Base-by-base conservation (phyloP, 2,888 invertebrate genomes). In the Mimas tiliae region DNA sequence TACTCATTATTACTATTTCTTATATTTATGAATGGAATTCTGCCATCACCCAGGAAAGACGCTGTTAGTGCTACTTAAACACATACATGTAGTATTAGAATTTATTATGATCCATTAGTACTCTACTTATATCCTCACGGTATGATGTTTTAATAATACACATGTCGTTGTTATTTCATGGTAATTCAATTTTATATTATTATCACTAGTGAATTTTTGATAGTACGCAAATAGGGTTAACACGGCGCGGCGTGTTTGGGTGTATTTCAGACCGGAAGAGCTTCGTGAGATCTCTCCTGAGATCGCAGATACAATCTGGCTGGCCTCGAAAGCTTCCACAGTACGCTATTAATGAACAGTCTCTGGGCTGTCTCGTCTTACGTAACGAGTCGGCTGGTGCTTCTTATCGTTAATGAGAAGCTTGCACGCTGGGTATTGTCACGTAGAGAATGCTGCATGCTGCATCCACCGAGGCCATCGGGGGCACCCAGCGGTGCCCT, bases 341-440 rank as follows among this genome's bases (percentile, higher is more conserved):
- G 90, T 89, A 85, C 83, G 78, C 85, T 87, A 90, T 90, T 90
- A 91, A 91, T 87, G 87, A 87, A 84, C 79, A 79, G 58, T 42
- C 42, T 58, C 38, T 38, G 58, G 58, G 58, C 42, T 42, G 58
- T 78, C 81, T 83, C 79, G 84, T 85, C 81, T 86, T 82, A 85
- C 84, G 83, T 87, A 86, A 86, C 86, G 80, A 84, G 83, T 76
- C 71, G 74, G 72, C 12, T 58, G 58, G 42, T 42, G 58, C 82
- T 82, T 84, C 82, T 88, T 86, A 86, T 86, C 85, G 82, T 84
- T 87, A 87, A 90, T 90, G 87, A 89, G 86, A 80, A 80, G 77
- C 78, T 74, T 74, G 77, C 79, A 74, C 75, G 74, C 74, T 66
- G 73, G 75, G 77, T 84, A 84, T 84, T 83, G 84, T 84, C 80